Evolutionary conservation across 2,888 invertebrate genomes (phyloP).

Genomic region (Torymus aiolomorphi): DNA sequence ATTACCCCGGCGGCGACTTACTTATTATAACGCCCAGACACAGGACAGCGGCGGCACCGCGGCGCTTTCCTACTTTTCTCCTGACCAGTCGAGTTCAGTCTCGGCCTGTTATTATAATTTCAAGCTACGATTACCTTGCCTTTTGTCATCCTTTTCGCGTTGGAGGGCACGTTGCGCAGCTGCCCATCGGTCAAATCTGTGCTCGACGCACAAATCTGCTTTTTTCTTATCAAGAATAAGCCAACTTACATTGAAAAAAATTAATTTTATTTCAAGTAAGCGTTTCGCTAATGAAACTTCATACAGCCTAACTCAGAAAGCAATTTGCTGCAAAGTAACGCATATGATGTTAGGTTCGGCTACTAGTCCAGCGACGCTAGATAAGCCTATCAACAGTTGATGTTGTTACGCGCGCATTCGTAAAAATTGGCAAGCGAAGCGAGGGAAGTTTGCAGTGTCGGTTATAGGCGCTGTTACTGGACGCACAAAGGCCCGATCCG

Average conservation of each 20-base stretch:
- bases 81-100: conserved; percentile 56
- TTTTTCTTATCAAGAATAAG: too few species aligned
- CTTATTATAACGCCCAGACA: conserved; percentile 67
- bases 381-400: too few species aligned
- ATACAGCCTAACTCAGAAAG: too few species aligned
- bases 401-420: background rate
- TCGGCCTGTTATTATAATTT: conserved; percentile 71
- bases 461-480: conserved; percentile 40
- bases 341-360: too few species aligned
- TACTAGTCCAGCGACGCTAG: conserved; percentile 9
- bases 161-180: conserved; percentile 57
- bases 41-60: conserved; percentile 51
- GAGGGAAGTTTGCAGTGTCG: conserved; percentile 57
- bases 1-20: conserved; percentile 72
- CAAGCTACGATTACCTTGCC: conserved; percentile 72
- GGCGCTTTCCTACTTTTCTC: background rate
- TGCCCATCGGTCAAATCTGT: conserved; percentile 62
- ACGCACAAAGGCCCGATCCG: conserved; percentile 67
- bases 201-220: too few species aligned
- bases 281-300: too few species aligned
- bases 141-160: conserved; percentile 65
- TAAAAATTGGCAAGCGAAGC: conserved; percentile 50
- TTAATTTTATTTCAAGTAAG: too few species aligned
- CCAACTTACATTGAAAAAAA: too few species aligned
- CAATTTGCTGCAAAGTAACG: too few species aligned